These are phyloP conservation scores for Lepidostoma basale DNA, from an alignment of 1,140 invertebrate genomes.

Conservation along the genomic window DNA sequence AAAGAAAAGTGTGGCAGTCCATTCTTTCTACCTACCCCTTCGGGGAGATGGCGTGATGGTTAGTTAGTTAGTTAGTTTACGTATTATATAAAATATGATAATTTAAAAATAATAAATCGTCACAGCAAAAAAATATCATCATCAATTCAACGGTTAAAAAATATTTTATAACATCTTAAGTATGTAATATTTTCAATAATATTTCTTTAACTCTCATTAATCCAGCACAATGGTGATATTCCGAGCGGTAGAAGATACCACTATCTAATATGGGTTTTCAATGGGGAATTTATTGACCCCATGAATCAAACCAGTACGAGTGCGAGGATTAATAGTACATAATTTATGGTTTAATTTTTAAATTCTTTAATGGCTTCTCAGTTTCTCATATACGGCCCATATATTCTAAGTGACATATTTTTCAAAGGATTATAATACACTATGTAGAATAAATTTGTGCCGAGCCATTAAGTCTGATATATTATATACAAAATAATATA, in stretches of 20 bases:
- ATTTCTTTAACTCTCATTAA: slow-evolving; percentile 19
- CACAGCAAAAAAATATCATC: too few species aligned
- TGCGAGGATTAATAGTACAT: slow-evolving; percentile 5
- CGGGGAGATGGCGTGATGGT: too few species aligned
- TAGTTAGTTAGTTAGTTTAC: too few species aligned
- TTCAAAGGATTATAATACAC: slow-evolving; percentile 5
- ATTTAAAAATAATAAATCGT: too few species aligned
- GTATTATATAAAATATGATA: too few species aligned
- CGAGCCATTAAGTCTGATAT: slow-evolving; percentile 21
- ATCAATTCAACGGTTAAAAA: too few species aligned
- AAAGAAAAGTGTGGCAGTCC: too few species aligned
- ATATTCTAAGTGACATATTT: slow-evolving; percentile 13
- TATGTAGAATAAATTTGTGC: slow-evolving; percentile 4
- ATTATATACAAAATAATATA: too few species aligned
- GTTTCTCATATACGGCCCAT: not conserved
- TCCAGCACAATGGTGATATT: slow-evolving; percentile 9
- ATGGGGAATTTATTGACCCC: slow-evolving; percentile 15
- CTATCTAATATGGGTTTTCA: slow-evolving; percentile 13
- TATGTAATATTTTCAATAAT: slow-evolving; percentile 27
- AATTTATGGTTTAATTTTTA: slow-evolving; percentile 23
- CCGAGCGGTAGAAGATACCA: not conserved
- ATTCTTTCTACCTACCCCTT: too few species aligned
- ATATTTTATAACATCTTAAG: slow-evolving; percentile 30
- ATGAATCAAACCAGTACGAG: slow-evolving; percentile 1
- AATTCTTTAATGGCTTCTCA: not conserved